A percentile compares a stretch with the other conserved stretches of the same genome.
Evolutionary conservation across 2,113 vertebrate genomes (phyloP).

Genomic region (Astur gentilis): DNA sequence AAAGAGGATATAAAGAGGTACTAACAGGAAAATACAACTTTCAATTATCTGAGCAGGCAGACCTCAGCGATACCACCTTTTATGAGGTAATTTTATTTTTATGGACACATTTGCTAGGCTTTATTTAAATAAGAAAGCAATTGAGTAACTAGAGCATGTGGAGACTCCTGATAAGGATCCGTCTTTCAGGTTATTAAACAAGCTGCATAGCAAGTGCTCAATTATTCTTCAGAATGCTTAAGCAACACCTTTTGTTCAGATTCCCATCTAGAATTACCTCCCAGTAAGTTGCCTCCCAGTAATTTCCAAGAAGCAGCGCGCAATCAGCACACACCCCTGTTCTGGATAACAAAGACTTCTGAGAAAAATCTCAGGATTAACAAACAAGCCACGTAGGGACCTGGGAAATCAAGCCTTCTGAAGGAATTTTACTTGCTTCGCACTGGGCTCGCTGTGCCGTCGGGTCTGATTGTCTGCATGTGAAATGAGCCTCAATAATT

Average conservation of each 20-base stretch:
- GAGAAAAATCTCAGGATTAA: conserved; percentile 31
- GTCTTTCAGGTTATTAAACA: conserved; percentile 37
- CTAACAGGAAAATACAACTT: background rate
- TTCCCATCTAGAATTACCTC: conserved; percentile 32
- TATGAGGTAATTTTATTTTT: conserved; percentile 24
- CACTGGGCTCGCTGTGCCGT: background rate
- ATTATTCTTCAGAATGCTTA: conserved; percentile 37
- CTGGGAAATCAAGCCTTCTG: background rate
- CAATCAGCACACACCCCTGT: background rate
- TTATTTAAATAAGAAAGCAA: conserved; percentile 37
- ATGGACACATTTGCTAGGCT: background rate
- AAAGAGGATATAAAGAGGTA: background rate
- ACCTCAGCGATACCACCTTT: background rate
- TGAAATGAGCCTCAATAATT: background rate
- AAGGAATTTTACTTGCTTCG: conserved; percentile 14
- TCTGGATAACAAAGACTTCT: conserved; percentile 53
- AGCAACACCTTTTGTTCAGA: conserved; percentile 48
- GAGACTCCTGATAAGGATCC: conserved; percentile 42
- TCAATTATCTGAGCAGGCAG: background rate
- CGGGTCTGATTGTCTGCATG: background rate
- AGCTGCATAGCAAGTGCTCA: conserved; percentile 40
- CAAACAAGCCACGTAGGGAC: background rate
- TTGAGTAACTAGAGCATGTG: conserved; percentile 24
- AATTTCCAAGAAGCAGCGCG: conserved; percentile 58
- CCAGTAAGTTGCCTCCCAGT: conserved; percentile 33